Evolutionary conservation across 1,140 invertebrate genomes (phyloP), one percentile per base, ranked within the genome.

Genomic region (Zophobas atratus): DNA sequence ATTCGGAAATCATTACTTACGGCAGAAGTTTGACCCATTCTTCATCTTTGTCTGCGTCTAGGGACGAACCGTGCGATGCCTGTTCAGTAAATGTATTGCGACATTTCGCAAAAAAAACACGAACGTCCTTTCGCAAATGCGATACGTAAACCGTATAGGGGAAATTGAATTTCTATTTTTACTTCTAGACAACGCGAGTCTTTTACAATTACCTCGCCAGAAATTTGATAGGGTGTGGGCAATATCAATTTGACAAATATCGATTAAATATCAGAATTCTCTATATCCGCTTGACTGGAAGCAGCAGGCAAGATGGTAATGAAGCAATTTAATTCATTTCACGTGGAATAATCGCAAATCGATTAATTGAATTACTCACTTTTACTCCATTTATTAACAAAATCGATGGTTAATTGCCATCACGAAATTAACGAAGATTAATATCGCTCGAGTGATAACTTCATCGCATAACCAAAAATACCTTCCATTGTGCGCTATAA

Each of bases 331-430:
- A 63, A 63, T 63, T 63, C 36, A 63, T 1, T 63, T 41, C 57
- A 63, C 36, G 35, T 63, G 57, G 57, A 63, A 63, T 41, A 63
- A 63, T 63, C 57, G 57, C 57, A 8, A 63, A 67, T 67, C 57
- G 38, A 63, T 63, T 63, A 43, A 67, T 67, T 41, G n/a, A 67
- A 67, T 43, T 67, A 43, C 35, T 67, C 60, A 6, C 39, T 67
- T 43, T 67, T 67, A 39, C 38, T 67, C 33, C 20, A 43, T 67
- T 43, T 33, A 67, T 67, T 60, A 38, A 1, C 35, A 39, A 60
- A 39, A 60, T 60, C 56, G 35, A 39, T 60, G 56, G 32, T 60
- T 35, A 60, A 38, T 38, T 60, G 4, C 6, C 35, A 60, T 6
- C 33, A 36, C 36, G 35, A 39, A 60, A 60, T 60, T 35, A 60